Evolutionary conservation across 2,797 vertebrate species (phyloP).

Genomic region (Pogonophryne albipinna): DNA sequence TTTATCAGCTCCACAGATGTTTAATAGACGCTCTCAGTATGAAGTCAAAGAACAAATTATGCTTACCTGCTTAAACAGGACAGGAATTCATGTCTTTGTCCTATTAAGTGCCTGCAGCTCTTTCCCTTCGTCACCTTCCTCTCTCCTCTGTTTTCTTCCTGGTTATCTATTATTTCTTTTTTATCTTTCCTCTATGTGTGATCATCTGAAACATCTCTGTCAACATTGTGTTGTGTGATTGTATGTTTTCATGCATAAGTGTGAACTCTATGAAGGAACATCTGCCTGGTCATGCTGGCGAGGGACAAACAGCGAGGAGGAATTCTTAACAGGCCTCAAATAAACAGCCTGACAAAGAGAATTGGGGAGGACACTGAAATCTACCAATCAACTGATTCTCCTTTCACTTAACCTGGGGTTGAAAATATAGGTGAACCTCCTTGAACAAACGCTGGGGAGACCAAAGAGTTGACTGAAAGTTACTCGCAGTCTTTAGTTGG

Average conservation of each 20-base stretch:
- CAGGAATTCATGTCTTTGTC: conserved; percentile 71
- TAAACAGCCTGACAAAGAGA: conserved; percentile 70
- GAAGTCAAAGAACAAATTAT: conserved; percentile 58
- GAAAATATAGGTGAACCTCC: conserved; percentile 72
- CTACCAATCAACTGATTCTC: conserved; percentile 62
- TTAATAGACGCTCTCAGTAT: background rate
- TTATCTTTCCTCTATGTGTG: conserved; percentile 70
- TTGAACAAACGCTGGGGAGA: conserved; percentile 69
- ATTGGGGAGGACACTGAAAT: conserved; percentile 54
- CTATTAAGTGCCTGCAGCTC: conserved; percentile 22
- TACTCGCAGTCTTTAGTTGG: conserved; percentile 62
- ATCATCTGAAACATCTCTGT: conserved; percentile 73
- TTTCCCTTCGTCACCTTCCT: conserved; percentile 27
- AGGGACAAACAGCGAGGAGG: conserved; percentile 66
- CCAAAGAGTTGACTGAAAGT: conserved; percentile 70
- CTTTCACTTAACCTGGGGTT: conserved; percentile 50
- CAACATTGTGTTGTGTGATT: conserved; percentile 34
- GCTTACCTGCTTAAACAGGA: conserved; percentile 51
- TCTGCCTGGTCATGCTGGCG: conserved; percentile 70
- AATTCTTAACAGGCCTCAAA: conserved; percentile 63
- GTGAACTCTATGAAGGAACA: conserved; percentile 71
- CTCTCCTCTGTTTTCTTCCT: conserved; percentile 32
- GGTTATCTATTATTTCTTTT: conserved; percentile 43
- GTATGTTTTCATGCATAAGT: conserved; percentile 44
- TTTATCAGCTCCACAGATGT: background rate